Evolutionary conservation across 2,888 invertebrate species (phyloP).

Genomic region (Zhuqinia jingwanae): DNA sequence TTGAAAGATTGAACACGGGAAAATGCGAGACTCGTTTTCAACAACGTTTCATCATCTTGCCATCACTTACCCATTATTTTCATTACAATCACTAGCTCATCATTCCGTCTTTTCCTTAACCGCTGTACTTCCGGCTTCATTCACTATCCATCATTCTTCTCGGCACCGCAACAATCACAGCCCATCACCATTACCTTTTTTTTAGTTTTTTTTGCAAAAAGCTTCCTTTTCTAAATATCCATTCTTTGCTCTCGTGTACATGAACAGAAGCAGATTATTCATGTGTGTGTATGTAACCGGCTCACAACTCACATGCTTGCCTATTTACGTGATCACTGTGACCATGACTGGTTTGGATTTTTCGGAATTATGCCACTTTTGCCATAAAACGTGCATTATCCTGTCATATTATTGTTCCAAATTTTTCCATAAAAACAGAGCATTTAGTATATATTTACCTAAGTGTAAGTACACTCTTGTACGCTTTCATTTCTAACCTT

Average conservation of each 20-base stretch:
- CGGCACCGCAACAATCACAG: slow-evolving; percentile 2
- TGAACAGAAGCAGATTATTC: background rate
- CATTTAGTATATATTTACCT: too few species aligned
- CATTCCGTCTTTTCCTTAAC: background rate
- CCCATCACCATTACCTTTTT: slow-evolving; percentile 7
- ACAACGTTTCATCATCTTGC: background rate
- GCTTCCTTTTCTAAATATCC: slow-evolving; percentile 7
- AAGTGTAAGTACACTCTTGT: too few species aligned
- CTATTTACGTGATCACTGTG: background rate
- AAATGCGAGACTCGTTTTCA: too few species aligned
- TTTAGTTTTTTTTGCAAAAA: background rate
- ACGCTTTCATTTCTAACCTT: background rate
- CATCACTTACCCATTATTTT: background rate
- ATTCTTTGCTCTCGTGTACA: background rate
- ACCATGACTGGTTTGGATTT: background rate
- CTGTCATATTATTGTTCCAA: too few species aligned
- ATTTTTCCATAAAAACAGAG: too few species aligned
- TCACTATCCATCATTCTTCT: background rate
- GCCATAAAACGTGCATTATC: too few species aligned
- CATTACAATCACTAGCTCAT: background rate
- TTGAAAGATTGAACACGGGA: too few species aligned
- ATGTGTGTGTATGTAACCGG: background rate
- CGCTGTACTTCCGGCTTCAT: slow-evolving; percentile 13
- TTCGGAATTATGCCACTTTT: too few species aligned
- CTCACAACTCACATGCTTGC: background rate